A percentile compares a stretch with the other conserved stretches of the same genome.
Conservation (phyloP, 2,113 vertebrate species). For the Emydura subglobosa region DNA sequence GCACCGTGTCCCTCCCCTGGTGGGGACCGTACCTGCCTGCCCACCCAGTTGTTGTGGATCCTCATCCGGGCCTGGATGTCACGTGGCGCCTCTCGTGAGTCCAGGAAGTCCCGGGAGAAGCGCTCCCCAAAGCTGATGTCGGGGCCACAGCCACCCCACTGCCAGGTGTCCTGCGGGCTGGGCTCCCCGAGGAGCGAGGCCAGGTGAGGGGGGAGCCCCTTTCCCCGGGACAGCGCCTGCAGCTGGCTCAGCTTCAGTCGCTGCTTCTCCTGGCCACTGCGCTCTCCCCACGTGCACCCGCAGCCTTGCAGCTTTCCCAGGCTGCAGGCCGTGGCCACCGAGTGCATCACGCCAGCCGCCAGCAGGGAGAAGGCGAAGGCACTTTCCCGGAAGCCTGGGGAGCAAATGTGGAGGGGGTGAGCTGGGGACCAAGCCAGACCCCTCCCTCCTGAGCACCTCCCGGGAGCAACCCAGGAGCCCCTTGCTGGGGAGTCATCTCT, state of each 20-base stretch:
- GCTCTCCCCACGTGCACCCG: conserved; percentile 88
- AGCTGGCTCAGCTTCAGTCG: conserved; percentile 89
- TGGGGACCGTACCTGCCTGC: conserved; percentile 84
- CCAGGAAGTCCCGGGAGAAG: conserved; percentile 91
- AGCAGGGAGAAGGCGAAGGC: conserved; percentile 93
- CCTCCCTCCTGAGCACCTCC: not conserved
- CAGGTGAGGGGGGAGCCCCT: conserved; percentile 73
- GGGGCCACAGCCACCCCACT: conserved; percentile 94
- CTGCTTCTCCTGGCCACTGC: conserved; percentile 87
- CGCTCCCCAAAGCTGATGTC: conserved; percentile 90
- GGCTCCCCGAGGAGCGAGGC: conserved; percentile 81
- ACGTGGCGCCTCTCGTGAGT: conserved; percentile 88
- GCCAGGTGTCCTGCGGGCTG: conserved; percentile 92
- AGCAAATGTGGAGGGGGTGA: not conserved
- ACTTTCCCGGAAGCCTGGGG: conserved; percentile 90
- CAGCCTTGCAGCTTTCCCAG: conserved; percentile 91
- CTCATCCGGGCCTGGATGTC: conserved; percentile 93
- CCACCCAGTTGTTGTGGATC: conserved; percentile 92
- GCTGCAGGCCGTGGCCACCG: conserved; percentile 93
- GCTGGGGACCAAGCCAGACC: too few relatives aligned
- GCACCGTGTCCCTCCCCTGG: not conserved
- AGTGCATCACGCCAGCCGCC: conserved; percentile 93
- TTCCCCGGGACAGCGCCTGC: conserved; percentile 87
- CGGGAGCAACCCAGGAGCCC: too few relatives aligned
- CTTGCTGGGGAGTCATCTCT: not conserved